Conservation (phyloP, 2,797 vertebrate genomes). For the Pseudochromis fuscus region DNA sequence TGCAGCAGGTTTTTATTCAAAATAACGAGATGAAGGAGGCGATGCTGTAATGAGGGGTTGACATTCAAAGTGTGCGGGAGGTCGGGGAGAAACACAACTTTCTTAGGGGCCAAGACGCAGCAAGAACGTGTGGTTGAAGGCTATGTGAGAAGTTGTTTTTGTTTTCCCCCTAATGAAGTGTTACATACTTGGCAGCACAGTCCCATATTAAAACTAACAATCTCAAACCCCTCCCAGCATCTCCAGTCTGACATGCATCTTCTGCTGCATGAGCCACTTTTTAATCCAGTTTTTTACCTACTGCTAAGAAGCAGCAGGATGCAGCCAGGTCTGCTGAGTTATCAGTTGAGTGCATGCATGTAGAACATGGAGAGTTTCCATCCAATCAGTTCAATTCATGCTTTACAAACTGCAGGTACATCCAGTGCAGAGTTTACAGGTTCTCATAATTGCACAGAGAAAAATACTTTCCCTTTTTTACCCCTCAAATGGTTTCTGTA, state of each 20-base stretch:
- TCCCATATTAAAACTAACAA: constrained; percentile 33
- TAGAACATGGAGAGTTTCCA: too few species aligned
- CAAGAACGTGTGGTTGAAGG: background rate
- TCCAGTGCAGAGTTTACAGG: too few species aligned
- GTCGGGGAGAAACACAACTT: background rate
- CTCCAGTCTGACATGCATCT: background rate
- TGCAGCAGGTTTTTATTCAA: constrained; percentile 7
- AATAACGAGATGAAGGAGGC: constrained; percentile 37
- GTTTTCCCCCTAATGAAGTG: constrained; percentile 21
- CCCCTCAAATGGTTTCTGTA: too few species aligned
- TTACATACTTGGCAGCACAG: constrained; percentile 11
- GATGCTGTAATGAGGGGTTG: constrained; percentile 39
- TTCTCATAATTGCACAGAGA: too few species aligned
- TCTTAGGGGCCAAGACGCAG: background rate
- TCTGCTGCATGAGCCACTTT: background rate
- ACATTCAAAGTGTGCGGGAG: background rate
- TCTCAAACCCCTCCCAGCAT: constrained; percentile 7
- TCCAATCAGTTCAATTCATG: too few species aligned
- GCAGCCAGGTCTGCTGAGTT: background rate
- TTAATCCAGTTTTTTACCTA: background rate
- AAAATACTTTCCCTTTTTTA: too few species aligned
- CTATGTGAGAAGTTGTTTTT: background rate
- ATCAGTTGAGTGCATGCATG: background rate
- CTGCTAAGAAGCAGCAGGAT: background rate
- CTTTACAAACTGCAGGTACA: too few species aligned